Conservation (phyloP, 1,140 invertebrate species). For the Polypedilum pembai region DNA sequence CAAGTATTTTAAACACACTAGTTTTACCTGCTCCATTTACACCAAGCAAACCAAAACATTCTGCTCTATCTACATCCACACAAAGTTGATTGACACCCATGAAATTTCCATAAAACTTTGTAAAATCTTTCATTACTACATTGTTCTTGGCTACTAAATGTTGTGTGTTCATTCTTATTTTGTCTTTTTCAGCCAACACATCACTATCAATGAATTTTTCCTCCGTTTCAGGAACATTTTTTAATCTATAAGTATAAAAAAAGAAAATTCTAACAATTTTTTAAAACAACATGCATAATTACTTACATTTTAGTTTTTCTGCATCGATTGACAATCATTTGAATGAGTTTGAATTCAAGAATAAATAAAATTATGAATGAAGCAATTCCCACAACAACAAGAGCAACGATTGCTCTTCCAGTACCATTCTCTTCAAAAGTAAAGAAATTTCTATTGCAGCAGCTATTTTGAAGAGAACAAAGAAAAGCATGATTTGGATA, state of each 20-base stretch:
- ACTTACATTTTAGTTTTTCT: background rate
- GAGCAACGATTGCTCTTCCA: background rate
- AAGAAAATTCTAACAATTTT: no score
- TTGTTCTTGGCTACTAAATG: slow-evolving; percentile 34
- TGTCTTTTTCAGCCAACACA: slow-evolving; percentile 30
- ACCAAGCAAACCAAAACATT: slow-evolving; percentile 88
- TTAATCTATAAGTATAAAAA: background rate
- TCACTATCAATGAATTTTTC: background rate
- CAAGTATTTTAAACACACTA: slow-evolving; percentile 83
- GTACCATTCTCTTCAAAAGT: background rate
- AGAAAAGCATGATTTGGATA: background rate
- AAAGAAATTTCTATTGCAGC: background rate
- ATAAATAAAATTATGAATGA: slow-evolving; percentile 32
- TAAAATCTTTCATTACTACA: slow-evolving; percentile 47
- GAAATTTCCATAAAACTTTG: slow-evolving; percentile 57
- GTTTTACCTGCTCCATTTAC: slow-evolving; percentile 84
- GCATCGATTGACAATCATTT: background rate
- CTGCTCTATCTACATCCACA: slow-evolving; percentile 51
- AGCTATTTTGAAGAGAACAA: background rate
- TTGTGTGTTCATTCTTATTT: background rate
- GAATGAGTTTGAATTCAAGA: background rate
- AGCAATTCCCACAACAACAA: slow-evolving; percentile 33
- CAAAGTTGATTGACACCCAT: slow-evolving; percentile 61
- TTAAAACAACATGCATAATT: no score
- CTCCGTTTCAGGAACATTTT: background rate